These are phyloP conservation scores for Girardia tigrina DNA, from an alignment of 2,888 invertebrate genomes.

Conservation along the genomic window DNA sequence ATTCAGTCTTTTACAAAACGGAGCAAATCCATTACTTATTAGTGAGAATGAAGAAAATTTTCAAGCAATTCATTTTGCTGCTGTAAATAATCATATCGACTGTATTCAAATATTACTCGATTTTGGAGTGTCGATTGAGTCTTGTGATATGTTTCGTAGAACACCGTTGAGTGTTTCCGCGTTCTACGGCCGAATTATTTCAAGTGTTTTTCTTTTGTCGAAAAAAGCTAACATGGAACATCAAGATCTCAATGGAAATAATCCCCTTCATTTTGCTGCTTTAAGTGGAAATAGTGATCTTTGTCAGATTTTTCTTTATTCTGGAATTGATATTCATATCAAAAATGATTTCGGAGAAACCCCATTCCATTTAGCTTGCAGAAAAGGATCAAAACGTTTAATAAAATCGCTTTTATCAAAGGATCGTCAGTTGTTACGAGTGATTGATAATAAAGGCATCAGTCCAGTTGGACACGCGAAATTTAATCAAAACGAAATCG, in stretches of 20 bases:
- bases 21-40: not conserved
- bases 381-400: not conserved
- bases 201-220: not conserved
- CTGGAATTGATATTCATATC: constrained; percentile 24
- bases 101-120: constrained; percentile 4
- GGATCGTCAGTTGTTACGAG: not conserved
- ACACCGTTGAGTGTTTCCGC: constrained; percentile 21
- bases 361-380: constrained; percentile 27
- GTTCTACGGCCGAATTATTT: not conserved
- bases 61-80: constrained; percentile 23
- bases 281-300: constrained; percentile 24
- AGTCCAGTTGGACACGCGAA: not conserved
- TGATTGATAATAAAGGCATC: constrained; percentile 21
- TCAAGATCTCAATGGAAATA: constrained; percentile 21
- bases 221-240: not conserved
- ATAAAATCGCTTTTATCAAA: not conserved
- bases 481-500: not conserved
- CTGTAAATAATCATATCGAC: constrained; percentile 28
- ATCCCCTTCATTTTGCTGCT: constrained; percentile 28
- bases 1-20: not conserved
- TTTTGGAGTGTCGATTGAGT: constrained; percentile 19
- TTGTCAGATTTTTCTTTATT: constrained; percentile 23
- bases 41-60: constrained; percentile 18
- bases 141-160: not conserved
- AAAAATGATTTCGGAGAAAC: constrained; percentile 27